These are phyloP conservation scores for Brachyistius frenatus DNA, from an alignment of 2,113 vertebrate species.

Conservation along the genomic window DNA sequence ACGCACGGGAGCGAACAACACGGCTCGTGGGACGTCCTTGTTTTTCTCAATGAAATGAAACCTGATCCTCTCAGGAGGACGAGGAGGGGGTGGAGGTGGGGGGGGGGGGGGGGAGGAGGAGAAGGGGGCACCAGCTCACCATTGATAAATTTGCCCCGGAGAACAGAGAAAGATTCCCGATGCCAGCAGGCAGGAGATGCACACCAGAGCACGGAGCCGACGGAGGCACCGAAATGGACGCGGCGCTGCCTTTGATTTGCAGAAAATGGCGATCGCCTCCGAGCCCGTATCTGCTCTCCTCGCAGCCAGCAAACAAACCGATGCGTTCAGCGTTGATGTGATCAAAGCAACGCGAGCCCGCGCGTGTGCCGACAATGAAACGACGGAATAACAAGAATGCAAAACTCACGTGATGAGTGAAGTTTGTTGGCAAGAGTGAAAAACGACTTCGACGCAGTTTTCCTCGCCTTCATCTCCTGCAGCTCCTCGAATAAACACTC, in stretches of 20 bases:
- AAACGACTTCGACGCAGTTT: slow-evolving; percentile 12
- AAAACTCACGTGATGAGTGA: slow-evolving; percentile 52
- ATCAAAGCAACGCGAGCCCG: background rate
- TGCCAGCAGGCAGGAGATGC: slow-evolving; percentile 2
- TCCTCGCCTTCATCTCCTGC: slow-evolving; percentile 55
- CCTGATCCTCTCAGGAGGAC: slow-evolving; percentile 65
- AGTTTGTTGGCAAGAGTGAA: slow-evolving; percentile 27
- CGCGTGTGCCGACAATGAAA: background rate
- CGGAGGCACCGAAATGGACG: slow-evolving; percentile 34
- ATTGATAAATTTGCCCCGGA: slow-evolving; percentile 71
- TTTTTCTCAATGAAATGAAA: slow-evolving; percentile 88
- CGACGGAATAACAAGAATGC: background rate
- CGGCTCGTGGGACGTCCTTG: slow-evolving; percentile 60
- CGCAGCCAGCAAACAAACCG: slow-evolving; percentile 1
- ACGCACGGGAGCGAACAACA: slow-evolving; percentile 5
- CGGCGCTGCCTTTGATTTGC: slow-evolving; percentile 21
- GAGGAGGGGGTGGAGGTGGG: background rate
- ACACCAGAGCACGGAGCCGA: background rate
- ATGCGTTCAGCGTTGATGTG: background rate
- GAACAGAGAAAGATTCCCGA: slow-evolving; percentile 22
- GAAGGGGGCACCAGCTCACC: slow-evolving; percentile 35
- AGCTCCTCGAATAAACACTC: slow-evolving; percentile 60
- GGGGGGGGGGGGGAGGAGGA: too few relatives aligned
- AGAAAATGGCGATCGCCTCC: slow-evolving; percentile 84
- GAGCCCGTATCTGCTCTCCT: slow-evolving; percentile 17